phyloP scores from a whole-genome alignment of 2,113 vertebrate species.

The Cyrtonyx montezumae region DNA sequence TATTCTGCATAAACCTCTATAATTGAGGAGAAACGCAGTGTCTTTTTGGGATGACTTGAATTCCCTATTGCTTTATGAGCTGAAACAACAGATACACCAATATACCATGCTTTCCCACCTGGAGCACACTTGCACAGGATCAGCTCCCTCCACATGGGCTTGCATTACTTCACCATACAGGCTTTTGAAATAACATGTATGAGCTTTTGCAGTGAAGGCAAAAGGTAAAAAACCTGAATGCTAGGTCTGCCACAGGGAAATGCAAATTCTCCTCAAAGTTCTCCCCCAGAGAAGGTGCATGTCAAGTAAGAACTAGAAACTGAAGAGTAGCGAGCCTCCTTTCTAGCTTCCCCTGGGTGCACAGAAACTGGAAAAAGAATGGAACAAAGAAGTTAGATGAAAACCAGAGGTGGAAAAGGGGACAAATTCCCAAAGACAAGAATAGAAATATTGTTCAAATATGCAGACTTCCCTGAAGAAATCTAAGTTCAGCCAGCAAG shows the following conservation, averaged over 20 bases:
- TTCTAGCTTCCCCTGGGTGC: not conserved
- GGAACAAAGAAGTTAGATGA: not conserved
- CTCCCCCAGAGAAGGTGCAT: not conserved
- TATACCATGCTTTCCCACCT: not conserved
- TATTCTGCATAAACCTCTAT: not conserved
- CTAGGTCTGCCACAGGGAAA: not conserved
- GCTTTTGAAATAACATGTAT: constrained; percentile 49
- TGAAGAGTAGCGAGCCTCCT: not conserved
- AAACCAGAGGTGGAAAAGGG: not conserved
- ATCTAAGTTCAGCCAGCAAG: not conserved
- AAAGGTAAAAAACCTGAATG: not conserved
- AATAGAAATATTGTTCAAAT: not conserved
- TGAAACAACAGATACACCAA: constrained; percentile 6
- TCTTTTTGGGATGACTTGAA: constrained; percentile 10
- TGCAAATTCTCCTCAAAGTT: not conserved
- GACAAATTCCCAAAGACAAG: not conserved
- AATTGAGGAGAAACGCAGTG: not conserved
- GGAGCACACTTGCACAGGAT: not conserved
- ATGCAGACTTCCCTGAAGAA: not conserved
- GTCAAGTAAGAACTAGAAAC: not conserved
- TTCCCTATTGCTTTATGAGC: not conserved
- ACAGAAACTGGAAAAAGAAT: not conserved
- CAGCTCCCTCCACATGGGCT: not conserved
- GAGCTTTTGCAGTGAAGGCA: not conserved
- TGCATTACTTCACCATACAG: constrained; percentile 14